Percentiles rank a stretch among this genome's conserved stretches.
Conservation (phyloP, 2,888 invertebrate genomes). For the Nemurella pictetii region DNA sequence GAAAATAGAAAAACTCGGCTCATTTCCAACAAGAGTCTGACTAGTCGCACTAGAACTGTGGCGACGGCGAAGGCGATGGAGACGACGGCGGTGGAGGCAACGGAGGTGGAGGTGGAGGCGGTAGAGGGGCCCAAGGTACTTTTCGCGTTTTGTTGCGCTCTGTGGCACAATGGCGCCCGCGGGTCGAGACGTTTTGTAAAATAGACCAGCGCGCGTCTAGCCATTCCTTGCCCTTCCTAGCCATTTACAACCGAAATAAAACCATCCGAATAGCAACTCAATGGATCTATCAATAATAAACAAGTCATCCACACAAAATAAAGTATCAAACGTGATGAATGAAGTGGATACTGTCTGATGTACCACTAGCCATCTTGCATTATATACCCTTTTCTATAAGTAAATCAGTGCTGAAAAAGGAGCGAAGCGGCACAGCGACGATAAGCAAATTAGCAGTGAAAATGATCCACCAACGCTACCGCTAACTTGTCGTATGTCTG, state of each 20-base stretch:
- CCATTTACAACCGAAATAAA: background rate
- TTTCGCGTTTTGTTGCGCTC: background rate
- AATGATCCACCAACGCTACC: background rate
- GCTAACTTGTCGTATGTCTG: background rate
- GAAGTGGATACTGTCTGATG: background rate
- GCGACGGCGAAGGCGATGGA: too few relatives aligned
- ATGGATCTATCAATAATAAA: background rate
- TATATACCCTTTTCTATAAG: too few relatives aligned
- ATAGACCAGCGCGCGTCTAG: background rate
- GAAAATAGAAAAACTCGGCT: constrained; percentile 39
- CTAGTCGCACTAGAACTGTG: background rate
- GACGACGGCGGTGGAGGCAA: background rate
- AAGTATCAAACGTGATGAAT: background rate
- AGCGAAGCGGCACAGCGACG: too few relatives aligned
- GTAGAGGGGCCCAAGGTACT: background rate
- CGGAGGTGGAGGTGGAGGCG: background rate
- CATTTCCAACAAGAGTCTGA: constrained; percentile 27
- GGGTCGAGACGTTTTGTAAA: background rate
- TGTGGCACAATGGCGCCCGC: background rate
- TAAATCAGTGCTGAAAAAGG: too few relatives aligned
- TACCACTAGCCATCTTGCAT: background rate
- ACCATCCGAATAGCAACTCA: background rate
- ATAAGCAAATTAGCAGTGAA: background rate
- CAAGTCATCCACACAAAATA: background rate
- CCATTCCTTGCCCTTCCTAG: background rate